These are phyloP conservation scores for Papilio gigon DNA, from an alignment of 2,888 invertebrate species.

Conservation along the genomic window DNA sequence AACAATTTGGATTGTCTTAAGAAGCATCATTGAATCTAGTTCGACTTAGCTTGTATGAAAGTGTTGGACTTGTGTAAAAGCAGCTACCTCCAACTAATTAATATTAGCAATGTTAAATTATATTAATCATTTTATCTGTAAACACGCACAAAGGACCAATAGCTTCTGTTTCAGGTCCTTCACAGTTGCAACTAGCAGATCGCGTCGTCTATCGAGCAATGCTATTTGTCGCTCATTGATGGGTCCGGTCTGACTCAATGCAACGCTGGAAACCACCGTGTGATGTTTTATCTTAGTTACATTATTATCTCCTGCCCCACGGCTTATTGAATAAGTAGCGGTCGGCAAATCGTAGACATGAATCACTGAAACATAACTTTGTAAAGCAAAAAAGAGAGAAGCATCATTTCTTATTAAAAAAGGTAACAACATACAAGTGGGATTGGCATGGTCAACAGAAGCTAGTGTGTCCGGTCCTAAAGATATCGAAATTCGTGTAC, in stretches of 20 bases:
- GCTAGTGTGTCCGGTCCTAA: slow-evolving; percentile 94
- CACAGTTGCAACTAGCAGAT: slow-evolving; percentile 91
- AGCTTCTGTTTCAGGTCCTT: slow-evolving; percentile 85
- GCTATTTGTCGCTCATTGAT: slow-evolving; percentile 91
- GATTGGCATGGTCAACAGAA: slow-evolving; percentile 91
- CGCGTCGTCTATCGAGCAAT: slow-evolving; percentile 93
- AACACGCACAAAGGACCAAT: slow-evolving; percentile 86
- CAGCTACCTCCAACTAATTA: too few relatives aligned
- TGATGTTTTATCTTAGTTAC: slow-evolving; percentile 89
- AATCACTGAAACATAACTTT: slow-evolving; percentile 81
- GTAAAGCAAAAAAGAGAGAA: neutral
- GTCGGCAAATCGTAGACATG: slow-evolving; percentile 92
- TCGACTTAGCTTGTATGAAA: too few relatives aligned
- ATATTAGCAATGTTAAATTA: too few relatives aligned
- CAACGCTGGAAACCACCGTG: slow-evolving; percentile 90
- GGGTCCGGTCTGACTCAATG: slow-evolving; percentile 92
- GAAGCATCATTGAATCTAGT: too few relatives aligned
- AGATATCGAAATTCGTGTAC: slow-evolving; percentile 89
- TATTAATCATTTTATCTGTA: too few relatives aligned
- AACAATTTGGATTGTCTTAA: too few relatives aligned
- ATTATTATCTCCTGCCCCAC: slow-evolving; percentile 87
- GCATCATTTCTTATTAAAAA: too few relatives aligned
- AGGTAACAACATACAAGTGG: slow-evolving; percentile 84
- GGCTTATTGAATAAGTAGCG: slow-evolving; percentile 77
- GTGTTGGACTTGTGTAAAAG: too few relatives aligned